Percentiles rank a stretch among this genome's conserved stretches.
Evolutionary conservation across 2,888 invertebrate genomes (phyloP).

Genomic region (Diadegma fenestrale): DNA sequence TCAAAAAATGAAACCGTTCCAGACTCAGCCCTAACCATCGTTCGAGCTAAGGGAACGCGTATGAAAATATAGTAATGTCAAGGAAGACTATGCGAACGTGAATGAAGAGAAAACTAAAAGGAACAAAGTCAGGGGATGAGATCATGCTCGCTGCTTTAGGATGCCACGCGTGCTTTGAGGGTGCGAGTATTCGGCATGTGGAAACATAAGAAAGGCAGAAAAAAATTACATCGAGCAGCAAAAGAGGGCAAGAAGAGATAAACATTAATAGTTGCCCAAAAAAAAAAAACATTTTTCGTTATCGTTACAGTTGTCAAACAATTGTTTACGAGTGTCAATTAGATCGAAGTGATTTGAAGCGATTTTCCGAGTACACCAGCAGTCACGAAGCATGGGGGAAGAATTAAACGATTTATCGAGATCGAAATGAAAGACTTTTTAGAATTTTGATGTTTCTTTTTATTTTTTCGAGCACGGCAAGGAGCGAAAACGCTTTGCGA

Average conservation of each 20-base stretch:
- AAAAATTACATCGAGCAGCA: conserved; percentile 42
- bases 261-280: not conserved
- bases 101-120: conserved; percentile 31
- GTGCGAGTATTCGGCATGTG: conserved; percentile 37
- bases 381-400: not conserved
- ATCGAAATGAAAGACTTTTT: not conserved
- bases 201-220: conserved; percentile 56
- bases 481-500: conserved; percentile 20
- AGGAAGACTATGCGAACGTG: conserved; percentile 42
- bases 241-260: conserved; percentile 5
- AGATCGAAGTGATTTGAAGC: not conserved
- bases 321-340: not conserved
- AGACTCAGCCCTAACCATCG: conserved; percentile 71
- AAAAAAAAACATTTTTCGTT: not conserved
- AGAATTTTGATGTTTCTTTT: not conserved
- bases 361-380: not conserved
- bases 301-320: not conserved
- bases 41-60: conserved; percentile 63
- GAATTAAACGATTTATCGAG: not conserved
- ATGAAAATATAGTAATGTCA: conserved; percentile 52
- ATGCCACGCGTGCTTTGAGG: conserved; percentile 65
- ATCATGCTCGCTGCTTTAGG: conserved; percentile 77
- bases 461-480: not conserved
- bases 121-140: conserved; percentile 50
- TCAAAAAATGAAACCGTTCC: conserved; percentile 83